Base-by-base conservation (phyloP, 2,888 invertebrate species). In the Rhorus exstirpatorius region DNA sequence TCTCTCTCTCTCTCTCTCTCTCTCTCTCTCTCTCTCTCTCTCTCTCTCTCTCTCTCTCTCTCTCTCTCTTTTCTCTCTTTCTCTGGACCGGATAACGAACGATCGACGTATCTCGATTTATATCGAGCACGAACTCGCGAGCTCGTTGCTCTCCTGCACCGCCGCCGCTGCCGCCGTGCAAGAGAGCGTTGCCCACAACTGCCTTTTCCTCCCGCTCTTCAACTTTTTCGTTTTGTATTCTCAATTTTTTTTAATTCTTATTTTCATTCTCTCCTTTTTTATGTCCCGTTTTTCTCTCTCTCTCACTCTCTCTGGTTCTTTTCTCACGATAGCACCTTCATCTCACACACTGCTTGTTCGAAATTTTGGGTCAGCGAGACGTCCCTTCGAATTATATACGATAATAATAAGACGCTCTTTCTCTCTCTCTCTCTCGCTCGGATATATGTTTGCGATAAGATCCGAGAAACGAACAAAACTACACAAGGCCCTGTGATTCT, bases 51-150 rank as follows among this genome's bases (percentile, higher is more conserved):
- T 7, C 12, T 7, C 7, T 12, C 49, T 38, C 19, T 49, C 49
- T 7, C 31, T 31, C 31, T 10, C 65, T 14, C 10, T 31, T 4
- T 26, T n/a, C 7, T 41, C 4, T 49, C 7, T 8, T 12, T 6
- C 8, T 19, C 19, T 19, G 6, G 75, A 49, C 71, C 72, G 81
- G 83, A 85, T 84, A 84, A 83, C 85, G 83, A 87, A 85, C 87
- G 85, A 86, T 85, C 87, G 84, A 84, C 84, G 83, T 84, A 84
- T 83, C 83, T 85, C 84, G 82, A 85, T 84, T 85, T 84, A 84
- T 84, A 84, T 84, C 84, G 78, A 81, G 82, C 85, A 84, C 84
- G 81, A 83, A 83, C 79, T 53, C 67, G 71, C 72, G 79, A 72
- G 75, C 77, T 81, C 80, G 74, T 58, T 68, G 74, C 75, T 75